Evolutionary conservation across 2,888 invertebrate species (phyloP).

Genomic region (Bellardia pandia): DNA sequence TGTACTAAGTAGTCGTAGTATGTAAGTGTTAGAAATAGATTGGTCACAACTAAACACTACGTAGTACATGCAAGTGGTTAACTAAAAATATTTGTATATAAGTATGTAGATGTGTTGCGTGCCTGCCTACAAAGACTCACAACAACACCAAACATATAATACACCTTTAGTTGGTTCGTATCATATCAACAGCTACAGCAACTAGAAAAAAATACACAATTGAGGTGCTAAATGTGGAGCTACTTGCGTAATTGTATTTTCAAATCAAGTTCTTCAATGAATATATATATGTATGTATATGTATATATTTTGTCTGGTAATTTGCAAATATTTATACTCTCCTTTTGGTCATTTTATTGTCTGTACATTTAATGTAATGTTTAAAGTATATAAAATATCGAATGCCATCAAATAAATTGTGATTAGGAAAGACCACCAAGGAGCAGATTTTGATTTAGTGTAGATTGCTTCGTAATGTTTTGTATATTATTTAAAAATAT

Average conservation of each 20-base stretch:
- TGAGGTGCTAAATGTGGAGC: conserved; percentile 67
- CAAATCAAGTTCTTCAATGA: conserved; percentile 64
- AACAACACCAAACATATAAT: conserved; percentile 1
- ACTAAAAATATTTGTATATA: not conserved
- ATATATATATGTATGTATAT: conserved; percentile 22
- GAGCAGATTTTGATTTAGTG: not conserved
- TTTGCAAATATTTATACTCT: conserved; percentile 34
- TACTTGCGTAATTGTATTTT: conserved; percentile 65
- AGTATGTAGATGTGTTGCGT: conserved; percentile 41
- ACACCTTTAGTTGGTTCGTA: conserved; percentile 18
- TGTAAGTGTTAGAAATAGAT: conserved; percentile 22
- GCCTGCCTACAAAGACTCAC: conserved; percentile 16
- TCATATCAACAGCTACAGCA: conserved; percentile 34
- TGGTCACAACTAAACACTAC: conserved; percentile 22
- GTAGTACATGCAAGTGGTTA: not conserved
- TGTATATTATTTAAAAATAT: too few relatives aligned
- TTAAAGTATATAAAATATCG: conserved; percentile 38
- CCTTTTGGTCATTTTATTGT: conserved; percentile 45
- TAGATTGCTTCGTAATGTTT: not conserved
- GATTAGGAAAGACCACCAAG: conserved; percentile 60
- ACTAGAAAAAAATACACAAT: conserved; percentile 30
- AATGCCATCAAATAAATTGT: conserved; percentile 38
- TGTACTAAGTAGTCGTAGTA: conserved; percentile 29
- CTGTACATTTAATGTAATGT: not conserved
- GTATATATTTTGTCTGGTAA: not conserved